phyloP scores from a whole-genome alignment of 2,113 vertebrate genomes.

The Barbus barbus region DNA sequence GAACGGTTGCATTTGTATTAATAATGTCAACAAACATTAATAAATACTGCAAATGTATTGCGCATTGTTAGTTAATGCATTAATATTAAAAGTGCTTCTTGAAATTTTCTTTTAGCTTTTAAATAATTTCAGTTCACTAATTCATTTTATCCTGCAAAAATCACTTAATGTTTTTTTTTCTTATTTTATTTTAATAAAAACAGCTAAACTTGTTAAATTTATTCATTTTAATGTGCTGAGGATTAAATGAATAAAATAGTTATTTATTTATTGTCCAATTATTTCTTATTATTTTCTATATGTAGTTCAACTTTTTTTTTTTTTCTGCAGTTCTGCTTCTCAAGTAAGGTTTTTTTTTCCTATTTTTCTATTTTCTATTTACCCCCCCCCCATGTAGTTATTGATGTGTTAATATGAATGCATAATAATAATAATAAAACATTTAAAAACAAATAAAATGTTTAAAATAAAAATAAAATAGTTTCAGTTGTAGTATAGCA shows the following conservation, averaged over 20 bases:
- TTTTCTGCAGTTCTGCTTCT: neutral
- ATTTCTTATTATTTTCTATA: neutral
- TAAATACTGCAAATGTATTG: too few relatives aligned
- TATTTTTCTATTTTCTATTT: too few relatives aligned
- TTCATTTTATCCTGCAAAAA: neutral
- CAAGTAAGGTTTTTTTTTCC: too few relatives aligned
- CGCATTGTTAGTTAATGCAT: too few relatives aligned
- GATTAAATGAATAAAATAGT: neutral
- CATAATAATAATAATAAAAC: neutral
- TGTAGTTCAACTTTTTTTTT: neutral
- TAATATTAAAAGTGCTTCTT: too few relatives aligned
- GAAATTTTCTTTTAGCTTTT: too few relatives aligned
- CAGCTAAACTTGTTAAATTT: neutral
- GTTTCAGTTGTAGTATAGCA: neutral
- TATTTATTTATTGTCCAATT: neutral
- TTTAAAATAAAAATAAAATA: neutral
- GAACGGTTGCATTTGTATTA: too few relatives aligned
- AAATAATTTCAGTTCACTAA: neutral
- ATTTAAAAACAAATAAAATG: too few relatives aligned
- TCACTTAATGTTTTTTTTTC: too few relatives aligned
- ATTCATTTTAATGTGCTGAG: too few relatives aligned
- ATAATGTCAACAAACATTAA: too few relatives aligned
- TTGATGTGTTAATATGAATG: neutral
- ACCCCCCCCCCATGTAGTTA: too few relatives aligned
- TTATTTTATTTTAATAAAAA: neutral